phyloP scores from a whole-genome alignment of 1,140 invertebrate genomes.

The Tetranychus cinnabarinus region DNA sequence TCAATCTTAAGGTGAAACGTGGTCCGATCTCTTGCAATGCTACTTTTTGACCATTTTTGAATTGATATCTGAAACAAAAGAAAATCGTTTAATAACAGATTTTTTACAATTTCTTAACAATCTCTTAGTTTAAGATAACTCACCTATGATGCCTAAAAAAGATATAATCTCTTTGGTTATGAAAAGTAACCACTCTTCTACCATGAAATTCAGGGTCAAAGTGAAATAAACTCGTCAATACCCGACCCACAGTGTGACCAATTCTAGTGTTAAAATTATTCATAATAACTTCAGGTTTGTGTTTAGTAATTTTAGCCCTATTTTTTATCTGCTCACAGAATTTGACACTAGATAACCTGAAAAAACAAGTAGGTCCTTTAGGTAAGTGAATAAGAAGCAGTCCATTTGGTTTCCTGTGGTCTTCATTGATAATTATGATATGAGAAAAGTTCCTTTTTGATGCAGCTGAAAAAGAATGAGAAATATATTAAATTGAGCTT shows the following conservation, averaged over 20 bases:
- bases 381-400: slow-evolving; percentile 78
- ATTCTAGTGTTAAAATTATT: slow-evolving; percentile 89
- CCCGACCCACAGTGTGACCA: slow-evolving; percentile 63
- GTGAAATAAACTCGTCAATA: slow-evolving; percentile 89
- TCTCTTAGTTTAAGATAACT: not conserved
- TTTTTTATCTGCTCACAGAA: slow-evolving; percentile 26
- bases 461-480: slow-evolving; percentile 28
- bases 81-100: not conserved
- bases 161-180: slow-evolving; percentile 96
- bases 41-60: slow-evolving; percentile 53
- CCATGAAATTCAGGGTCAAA: slow-evolving; percentile 84
- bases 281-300: slow-evolving; percentile 80
- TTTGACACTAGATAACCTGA: slow-evolving; percentile 28
- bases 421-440: slow-evolving; percentile 77
- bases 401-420: slow-evolving; percentile 70
- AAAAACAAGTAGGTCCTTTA: slow-evolving; percentile 79
- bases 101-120: not conserved
- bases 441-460: slow-evolving; percentile 56
- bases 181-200: slow-evolving; percentile 77
- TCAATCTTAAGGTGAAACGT: slow-evolving; percentile 73
- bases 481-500: not conserved
- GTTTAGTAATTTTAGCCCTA: slow-evolving; percentile 35
- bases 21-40: slow-evolving; percentile 82
- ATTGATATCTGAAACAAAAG: slow-evolving; percentile 39
- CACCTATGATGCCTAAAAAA: slow-evolving; percentile 94